These are phyloP conservation scores for Pristionchus japonicus DNA, from an alignment of 2,888 invertebrate species.

Conservation along the genomic window DNA sequence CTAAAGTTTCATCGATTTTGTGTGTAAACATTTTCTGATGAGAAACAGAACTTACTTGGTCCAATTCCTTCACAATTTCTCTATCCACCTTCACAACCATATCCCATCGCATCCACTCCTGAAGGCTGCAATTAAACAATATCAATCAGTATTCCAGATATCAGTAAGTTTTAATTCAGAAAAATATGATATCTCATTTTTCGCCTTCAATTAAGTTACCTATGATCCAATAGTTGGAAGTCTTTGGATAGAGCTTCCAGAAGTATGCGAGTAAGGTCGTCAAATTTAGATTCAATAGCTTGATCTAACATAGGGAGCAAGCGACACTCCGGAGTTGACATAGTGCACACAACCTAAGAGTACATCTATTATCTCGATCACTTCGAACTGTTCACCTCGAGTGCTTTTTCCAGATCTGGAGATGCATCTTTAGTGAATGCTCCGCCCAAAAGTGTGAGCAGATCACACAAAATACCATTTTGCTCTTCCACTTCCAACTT, in stretches of 20 bases:
- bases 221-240: background rate
- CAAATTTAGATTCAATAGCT: slow-evolving; percentile 6
- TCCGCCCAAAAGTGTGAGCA: background rate
- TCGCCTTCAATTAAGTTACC: background rate
- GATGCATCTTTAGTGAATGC: background rate
- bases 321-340: background rate
- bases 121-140: background rate
- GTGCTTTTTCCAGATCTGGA: slow-evolving; percentile 9
- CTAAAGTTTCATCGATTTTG: background rate
- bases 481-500: background rate
- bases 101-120: background rate
- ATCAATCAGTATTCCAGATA: background rate
- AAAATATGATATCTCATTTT: background rate
- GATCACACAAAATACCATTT: background rate
- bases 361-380: background rate
- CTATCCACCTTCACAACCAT: background rate
- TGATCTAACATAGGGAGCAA: background rate
- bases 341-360: background rate
- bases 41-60: background rate
- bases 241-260: background rate
- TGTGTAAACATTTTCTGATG: background rate
- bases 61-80: slow-evolving; percentile 37
- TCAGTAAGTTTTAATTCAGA: too few relatives aligned
- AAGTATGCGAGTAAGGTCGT: background rate
- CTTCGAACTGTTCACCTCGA: background rate